A percentile compares a stretch with the other conserved stretches of the same genome.
These are phyloP conservation scores for Scaptomyza pallida DNA, from an alignment of 1,140 invertebrate genomes.

Conservation along the genomic window DNA sequence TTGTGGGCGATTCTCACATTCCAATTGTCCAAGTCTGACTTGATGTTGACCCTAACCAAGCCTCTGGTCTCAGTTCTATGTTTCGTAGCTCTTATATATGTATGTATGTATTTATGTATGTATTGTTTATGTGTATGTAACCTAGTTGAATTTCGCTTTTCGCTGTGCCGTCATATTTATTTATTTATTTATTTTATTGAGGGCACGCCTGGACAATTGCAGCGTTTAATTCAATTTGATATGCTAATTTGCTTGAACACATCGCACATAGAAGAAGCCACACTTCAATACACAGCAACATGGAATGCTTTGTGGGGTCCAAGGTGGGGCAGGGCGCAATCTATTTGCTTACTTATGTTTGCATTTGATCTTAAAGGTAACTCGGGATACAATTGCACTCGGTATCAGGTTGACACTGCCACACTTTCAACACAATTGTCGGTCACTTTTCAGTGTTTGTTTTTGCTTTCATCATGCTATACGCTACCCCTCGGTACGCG, in stretches of 20 bases:
- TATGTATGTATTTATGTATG: no score
- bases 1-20: constrained; percentile 29
- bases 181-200: constrained; percentile 52
- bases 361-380: neutral
- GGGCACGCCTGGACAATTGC: constrained; percentile 52
- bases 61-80: neutral
- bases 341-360: constrained; percentile 1
- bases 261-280: constrained; percentile 1
- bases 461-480: neutral
- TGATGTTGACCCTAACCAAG: constrained; percentile 14
- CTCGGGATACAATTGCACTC: neutral
- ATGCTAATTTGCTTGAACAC: constrained; percentile 71
- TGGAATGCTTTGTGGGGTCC: neutral
- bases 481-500: neutral
- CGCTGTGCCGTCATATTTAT: constrained; percentile 31
- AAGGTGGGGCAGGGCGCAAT: neutral
- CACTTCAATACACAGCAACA: neutral
- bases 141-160: constrained; percentile 34
- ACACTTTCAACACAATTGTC: constrained; percentile 13
- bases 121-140: no score
- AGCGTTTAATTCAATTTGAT: constrained; percentile 78
- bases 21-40: constrained; percentile 19
- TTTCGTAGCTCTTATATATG: neutral
- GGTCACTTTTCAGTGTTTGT: neutral
- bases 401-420: constrained; percentile 8